These are phyloP conservation scores for Gavia stellata DNA, from an alignment of 2,113 vertebrate genomes.

Conservation along the genomic window DNA sequence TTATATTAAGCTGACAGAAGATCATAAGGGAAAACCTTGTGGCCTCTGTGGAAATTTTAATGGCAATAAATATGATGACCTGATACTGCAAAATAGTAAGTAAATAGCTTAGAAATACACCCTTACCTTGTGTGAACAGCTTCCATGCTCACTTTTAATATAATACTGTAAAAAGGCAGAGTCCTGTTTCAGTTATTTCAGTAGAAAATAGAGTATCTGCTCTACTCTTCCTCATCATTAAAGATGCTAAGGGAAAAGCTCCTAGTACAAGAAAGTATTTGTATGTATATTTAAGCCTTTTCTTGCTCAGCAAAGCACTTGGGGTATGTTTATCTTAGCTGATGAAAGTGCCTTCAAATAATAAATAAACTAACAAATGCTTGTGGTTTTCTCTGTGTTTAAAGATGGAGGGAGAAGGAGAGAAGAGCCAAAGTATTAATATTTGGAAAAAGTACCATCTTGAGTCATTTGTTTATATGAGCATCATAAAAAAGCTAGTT, in stretches of 20 bases:
- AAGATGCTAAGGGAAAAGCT: not conserved
- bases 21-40: constrained; percentile 88
- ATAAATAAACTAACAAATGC: not conserved
- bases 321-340: not conserved
- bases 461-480: fast-evolving
- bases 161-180: not conserved
- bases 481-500: not conserved
- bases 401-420: not conserved
- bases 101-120: not conserved
- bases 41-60: constrained; percentile 97
- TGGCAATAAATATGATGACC: constrained; percentile 86
- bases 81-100: constrained; percentile 86
- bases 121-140: not conserved
- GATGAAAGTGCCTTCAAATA: not conserved
- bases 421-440: not conserved
- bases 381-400: not conserved
- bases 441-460: not conserved
- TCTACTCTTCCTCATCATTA: not conserved
- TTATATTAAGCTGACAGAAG: constrained; percentile 93
- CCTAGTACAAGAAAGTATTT: not conserved
- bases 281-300: not conserved
- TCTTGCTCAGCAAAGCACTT: not conserved
- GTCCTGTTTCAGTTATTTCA: not conserved
- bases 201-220: not conserved
- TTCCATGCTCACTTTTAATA: not conserved